Percentiles rank a stretch among this genome's conserved stretches.
Conservation (phyloP, 1,140 invertebrate genomes). For the Agrypnia vestita region DNA sequence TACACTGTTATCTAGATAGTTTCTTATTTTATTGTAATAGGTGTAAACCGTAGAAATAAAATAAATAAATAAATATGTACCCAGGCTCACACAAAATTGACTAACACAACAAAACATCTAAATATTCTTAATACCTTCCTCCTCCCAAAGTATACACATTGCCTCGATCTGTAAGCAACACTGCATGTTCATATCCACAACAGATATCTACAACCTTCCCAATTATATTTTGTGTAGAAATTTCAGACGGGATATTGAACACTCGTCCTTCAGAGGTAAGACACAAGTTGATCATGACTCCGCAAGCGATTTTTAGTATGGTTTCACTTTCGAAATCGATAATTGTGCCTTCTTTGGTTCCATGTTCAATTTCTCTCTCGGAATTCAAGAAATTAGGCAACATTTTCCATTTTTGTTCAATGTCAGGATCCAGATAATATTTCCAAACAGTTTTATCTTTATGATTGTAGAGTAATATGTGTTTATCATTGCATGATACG, state of each 20-base stretch:
- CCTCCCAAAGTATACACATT: constrained; percentile 86
- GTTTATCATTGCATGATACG: constrained; percentile 51
- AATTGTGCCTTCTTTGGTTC: not conserved
- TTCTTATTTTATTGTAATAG: too few species aligned
- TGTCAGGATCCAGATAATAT: constrained; percentile 48
- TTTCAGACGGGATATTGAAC: constrained; percentile 75
- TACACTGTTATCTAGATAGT: too few species aligned
- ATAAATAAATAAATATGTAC: too few species aligned
- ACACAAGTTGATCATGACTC: constrained; percentile 68
- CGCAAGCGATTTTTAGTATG: constrained; percentile 67
- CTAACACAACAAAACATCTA: not conserved
- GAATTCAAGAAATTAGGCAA: constrained; percentile 53
- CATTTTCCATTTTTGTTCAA: constrained; percentile 51
- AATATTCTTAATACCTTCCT: constrained; percentile 77
- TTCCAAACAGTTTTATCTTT: constrained; percentile 53
- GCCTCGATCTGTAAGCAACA: constrained; percentile 82
- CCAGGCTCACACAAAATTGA: too few species aligned
- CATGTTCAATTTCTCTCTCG: constrained; percentile 13
- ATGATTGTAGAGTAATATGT: constrained; percentile 53
- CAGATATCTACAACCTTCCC: constrained; percentile 77
- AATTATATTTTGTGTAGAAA: constrained; percentile 73
- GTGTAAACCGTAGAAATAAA: too few species aligned
- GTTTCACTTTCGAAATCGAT: constrained; percentile 50
- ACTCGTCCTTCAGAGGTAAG: constrained; percentile 72
- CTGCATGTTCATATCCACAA: constrained; percentile 86